A percentile compares a stretch with the other conserved stretches of the same genome.
Evolutionary conservation across 1,140 invertebrate genomes (phyloP).

Genomic region (Anastrepha obliqua): DNA sequence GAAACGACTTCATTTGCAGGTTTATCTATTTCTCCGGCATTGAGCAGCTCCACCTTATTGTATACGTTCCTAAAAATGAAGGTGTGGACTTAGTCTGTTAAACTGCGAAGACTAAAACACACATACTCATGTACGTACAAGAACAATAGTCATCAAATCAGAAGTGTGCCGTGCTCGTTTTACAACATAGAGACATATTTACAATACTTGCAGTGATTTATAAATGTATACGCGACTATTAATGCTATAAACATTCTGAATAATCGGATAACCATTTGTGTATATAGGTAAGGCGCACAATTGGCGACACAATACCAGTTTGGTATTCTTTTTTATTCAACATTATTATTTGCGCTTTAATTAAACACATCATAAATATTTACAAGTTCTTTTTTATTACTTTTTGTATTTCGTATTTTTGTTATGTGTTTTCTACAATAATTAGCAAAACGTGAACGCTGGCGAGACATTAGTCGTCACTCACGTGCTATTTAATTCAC

Average conservation of each 20-base stretch:
- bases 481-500: slow-evolving; percentile 31
- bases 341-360: neutral
- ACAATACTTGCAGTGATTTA: neutral
- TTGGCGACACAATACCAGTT: slow-evolving; percentile 3
- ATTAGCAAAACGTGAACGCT: slow-evolving; percentile 7
- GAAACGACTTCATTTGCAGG: too few relatives aligned
- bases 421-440: neutral
- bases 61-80: too few relatives aligned
- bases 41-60: too few relatives aligned
- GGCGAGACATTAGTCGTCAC: neutral
- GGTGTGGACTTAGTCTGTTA: too few relatives aligned
- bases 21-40: too few relatives aligned
- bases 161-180: too few relatives aligned
- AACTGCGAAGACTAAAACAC: too few relatives aligned
- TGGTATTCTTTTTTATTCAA: neutral
- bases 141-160: too few relatives aligned
- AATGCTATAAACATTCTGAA: neutral
- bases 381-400: neutral
- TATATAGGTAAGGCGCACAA: neutral
- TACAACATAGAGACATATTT: neutral
- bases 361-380: slow-evolving; percentile 4
- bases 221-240: neutral
- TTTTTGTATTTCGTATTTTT: neutral
- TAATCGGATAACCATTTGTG: neutral
- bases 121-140: too few relatives aligned